Evolutionary conservation across 2,888 invertebrate species (phyloP).

Genomic region (Geotrupes spiniger): DNA sequence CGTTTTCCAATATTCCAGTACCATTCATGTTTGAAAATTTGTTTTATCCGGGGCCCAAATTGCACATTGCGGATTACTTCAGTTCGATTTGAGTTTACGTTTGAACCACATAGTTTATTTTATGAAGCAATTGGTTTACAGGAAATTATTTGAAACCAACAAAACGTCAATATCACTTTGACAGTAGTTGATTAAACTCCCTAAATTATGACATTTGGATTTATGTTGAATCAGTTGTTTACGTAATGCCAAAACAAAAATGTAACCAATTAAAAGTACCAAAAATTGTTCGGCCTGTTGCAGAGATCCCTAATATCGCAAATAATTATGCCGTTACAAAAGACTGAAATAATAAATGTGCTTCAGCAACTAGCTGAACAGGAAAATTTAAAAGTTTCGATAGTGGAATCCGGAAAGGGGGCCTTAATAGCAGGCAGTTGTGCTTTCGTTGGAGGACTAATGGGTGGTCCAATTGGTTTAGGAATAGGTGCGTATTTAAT

Average conservation of each 20-base stretch:
- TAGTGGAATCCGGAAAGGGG: conserved; percentile 42
- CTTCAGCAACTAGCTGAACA: conserved; percentile 40
- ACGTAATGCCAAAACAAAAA: too few species aligned
- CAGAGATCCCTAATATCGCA: too few species aligned
- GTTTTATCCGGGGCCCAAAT: conserved; percentile 40
- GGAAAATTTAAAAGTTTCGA: conserved; percentile 41
- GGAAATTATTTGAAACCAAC: conserved; percentile 17
- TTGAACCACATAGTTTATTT: conserved; percentile 1
- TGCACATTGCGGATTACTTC: conserved; percentile 35
- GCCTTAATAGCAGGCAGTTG: conserved; percentile 40
- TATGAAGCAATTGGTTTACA: not conserved
- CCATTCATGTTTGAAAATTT: conserved; percentile 58
- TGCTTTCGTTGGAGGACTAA: conserved; percentile 42
- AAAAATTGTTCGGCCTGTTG: too few species aligned
- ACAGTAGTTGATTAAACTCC: conserved; percentile 29
- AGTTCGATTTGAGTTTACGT: not conserved
- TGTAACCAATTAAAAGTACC: too few species aligned
- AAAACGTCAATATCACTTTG: conserved; percentile 26
- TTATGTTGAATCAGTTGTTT: too few species aligned
- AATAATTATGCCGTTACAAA: conserved; percentile 34
- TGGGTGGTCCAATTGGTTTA: conserved; percentile 47
- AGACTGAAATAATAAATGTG: conserved; percentile 36
- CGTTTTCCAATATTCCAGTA: conserved; percentile 39
- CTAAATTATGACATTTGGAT: conserved; percentile 9
- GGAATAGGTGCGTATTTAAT: conserved; percentile 38